These are phyloP conservation scores for Diphyllodes magnificus DNA, from an alignment of 2,113 vertebrate genomes.

Conservation along the genomic window DNA sequence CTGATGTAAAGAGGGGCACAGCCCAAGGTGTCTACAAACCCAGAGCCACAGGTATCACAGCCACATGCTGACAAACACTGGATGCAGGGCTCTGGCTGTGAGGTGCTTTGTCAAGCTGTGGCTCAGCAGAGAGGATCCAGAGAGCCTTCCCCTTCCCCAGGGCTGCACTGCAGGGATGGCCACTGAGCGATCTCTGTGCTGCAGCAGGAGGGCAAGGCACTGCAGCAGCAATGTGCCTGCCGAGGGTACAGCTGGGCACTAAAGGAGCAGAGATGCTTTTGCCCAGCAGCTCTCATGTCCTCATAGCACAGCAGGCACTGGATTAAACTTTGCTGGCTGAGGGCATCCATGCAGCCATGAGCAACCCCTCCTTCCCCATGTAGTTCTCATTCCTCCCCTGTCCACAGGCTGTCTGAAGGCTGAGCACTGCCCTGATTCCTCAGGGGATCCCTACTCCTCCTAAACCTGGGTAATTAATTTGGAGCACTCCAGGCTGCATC, in stretches of 20 bases:
- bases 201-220: neutral
- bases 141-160: neutral
- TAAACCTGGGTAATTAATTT: neutral
- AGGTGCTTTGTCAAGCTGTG: neutral
- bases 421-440: neutral
- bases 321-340: neutral
- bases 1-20: neutral
- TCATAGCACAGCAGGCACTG: neutral
- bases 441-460: neutral
- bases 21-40: neutral
- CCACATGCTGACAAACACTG: neutral
- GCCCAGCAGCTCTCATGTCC: neutral
- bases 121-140: neutral
- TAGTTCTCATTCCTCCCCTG: neutral
- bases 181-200: neutral
- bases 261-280: neutral
- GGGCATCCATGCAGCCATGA: neutral
- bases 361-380: neutral
- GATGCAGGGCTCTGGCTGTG: neutral
- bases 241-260: neutral
- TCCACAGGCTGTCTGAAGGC: neutral
- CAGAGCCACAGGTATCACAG: neutral
- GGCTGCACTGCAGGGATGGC: neutral
- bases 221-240: neutral
- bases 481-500: neutral